Base-by-base conservation (phyloP, 2,113 vertebrate genomes). In the Anhinga rufa region DNA sequence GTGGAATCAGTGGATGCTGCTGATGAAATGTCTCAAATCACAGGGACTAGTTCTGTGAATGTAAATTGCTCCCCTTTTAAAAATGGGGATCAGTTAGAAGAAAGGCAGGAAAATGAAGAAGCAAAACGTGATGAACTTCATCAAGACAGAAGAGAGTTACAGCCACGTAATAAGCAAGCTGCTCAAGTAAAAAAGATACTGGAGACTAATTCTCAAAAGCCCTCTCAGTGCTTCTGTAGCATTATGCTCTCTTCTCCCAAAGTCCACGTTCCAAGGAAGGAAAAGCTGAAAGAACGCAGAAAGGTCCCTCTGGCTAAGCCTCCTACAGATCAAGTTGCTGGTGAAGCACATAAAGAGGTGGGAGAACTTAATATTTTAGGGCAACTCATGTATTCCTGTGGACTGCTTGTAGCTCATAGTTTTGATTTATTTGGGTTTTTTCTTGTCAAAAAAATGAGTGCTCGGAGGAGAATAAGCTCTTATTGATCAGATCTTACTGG, bases 221-320 rank as follows among this genome's bases (percentile, higher is more conserved):
- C 72, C 31, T 16, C 60, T 0, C 68, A 64, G 36, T 2, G 3
- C 44, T 5, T 97, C 1, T 98, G 98, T 24, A 86, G 90, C 4
- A 95, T 98, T 17, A 46, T 97, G 49, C 86, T 98, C 29, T 82
- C 85, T 20, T 84, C 98, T 54, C 96, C 97, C 32, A 58, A 70
- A 14, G 72, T 91, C 65, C 90, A 46, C 6, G 52, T 87, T 13
- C 98, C 98, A 0, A 98, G 97, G 91, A 98, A 95, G 80, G 44
- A 92, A 93, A 92, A 85, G 52, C 6, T 25, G 1, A 36, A 51
- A 20, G 34, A 57, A 52, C 46, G 80, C 48, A 91, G 52, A 54
- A n/a, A 79, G 12, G 95, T 57, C 19, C 80, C 69, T 26, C 32
- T 40, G 36, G 80, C 91, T 12, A 31, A 64, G 42, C 12, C 16